Evolutionary conservation across 2,888 invertebrate species (phyloP).

Genomic region (Phaonia tiefii): DNA sequence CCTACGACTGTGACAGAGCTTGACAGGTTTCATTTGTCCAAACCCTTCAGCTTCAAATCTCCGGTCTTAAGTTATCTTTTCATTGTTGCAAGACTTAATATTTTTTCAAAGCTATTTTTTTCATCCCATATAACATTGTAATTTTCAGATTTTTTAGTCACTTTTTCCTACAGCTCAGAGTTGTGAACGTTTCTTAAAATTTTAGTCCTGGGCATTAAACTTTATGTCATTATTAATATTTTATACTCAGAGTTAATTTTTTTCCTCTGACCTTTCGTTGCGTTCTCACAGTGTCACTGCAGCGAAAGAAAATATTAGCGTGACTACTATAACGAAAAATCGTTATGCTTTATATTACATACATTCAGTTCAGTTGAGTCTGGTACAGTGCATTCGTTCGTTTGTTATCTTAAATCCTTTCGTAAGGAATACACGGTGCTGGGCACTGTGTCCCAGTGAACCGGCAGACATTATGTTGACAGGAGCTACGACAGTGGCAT

Average conservation of each 20-base stretch:
- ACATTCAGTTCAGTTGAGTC: not conserved
- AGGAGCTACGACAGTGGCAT: slow-evolving; percentile 60
- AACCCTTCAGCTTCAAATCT: too few relatives aligned
- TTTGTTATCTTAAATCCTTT: slow-evolving; percentile 21
- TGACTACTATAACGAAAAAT: not conserved
- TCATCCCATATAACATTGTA: too few relatives aligned
- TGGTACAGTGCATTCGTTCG: not conserved
- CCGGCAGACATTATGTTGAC: slow-evolving; percentile 63
- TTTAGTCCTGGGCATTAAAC: not conserved
- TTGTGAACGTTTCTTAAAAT: too few relatives aligned
- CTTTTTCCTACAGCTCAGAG: too few relatives aligned
- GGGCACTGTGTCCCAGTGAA: slow-evolving; percentile 50
- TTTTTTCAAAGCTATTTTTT: too few relatives aligned
- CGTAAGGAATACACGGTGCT: not conserved
- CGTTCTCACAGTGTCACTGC: not conserved
- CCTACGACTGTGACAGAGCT: too few relatives aligned
- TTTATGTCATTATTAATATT: slow-evolving; percentile 22
- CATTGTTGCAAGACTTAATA: too few relatives aligned
- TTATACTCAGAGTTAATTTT: slow-evolving; percentile 2
- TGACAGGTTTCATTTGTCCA: too few relatives aligned
- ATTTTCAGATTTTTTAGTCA: too few relatives aligned
- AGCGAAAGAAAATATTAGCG: not conserved
- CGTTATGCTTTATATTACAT: slow-evolving; percentile 1
- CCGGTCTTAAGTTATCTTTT: too few relatives aligned
- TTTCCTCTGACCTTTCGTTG: not conserved